phyloP scores from a whole-genome alignment of 2,888 invertebrate species.

The Griposia aprilina region DNA sequence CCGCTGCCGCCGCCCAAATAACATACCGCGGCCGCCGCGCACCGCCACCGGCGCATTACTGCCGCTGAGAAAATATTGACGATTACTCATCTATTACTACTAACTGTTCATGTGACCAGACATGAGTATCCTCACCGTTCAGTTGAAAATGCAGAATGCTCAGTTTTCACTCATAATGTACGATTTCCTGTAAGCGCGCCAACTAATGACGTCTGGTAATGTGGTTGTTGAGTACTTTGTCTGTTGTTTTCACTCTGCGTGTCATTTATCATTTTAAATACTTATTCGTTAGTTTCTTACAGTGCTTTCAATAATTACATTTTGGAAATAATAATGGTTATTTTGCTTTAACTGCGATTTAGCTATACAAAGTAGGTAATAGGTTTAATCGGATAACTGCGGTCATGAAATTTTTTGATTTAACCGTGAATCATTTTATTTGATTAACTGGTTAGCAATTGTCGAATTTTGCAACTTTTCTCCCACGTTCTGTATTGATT shows the following conservation, averaged over 20 bases:
- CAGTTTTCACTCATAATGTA: slow-evolving; percentile 78
- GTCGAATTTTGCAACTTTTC: slow-evolving; percentile 36
- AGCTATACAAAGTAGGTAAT: slow-evolving; percentile 21
- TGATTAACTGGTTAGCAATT: slow-evolving; percentile 49
- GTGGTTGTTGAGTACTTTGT: slow-evolving; percentile 58
- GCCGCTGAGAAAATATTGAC: slow-evolving; percentile 52
- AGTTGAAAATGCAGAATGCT: slow-evolving; percentile 74
- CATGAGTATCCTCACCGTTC: slow-evolving; percentile 65
- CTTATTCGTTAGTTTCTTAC: slow-evolving; percentile 57
- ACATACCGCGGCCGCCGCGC: slow-evolving; percentile 6
- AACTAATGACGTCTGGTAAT: slow-evolving; percentile 75
- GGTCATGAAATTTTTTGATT: slow-evolving; percentile 32
- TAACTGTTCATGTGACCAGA: slow-evolving; percentile 51
- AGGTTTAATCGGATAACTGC: slow-evolving; percentile 26
- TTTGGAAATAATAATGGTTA: slow-evolving; percentile 36
- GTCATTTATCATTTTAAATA: slow-evolving; percentile 71
- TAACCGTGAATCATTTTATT: slow-evolving; percentile 55
- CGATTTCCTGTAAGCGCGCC: slow-evolving; percentile 73
- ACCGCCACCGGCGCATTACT: slow-evolving; percentile 24
- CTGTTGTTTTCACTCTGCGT: slow-evolving; percentile 72
- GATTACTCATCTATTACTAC: slow-evolving; percentile 48
- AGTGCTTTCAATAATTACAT: slow-evolving; percentile 33
- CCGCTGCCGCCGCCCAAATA: slow-evolving; percentile 31
- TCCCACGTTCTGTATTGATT: slow-evolving; percentile 30
- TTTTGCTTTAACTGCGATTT: slow-evolving; percentile 23